Base-by-base conservation (phyloP, 1,140 invertebrate species). In the Rhagoletis zephyria region DNA sequence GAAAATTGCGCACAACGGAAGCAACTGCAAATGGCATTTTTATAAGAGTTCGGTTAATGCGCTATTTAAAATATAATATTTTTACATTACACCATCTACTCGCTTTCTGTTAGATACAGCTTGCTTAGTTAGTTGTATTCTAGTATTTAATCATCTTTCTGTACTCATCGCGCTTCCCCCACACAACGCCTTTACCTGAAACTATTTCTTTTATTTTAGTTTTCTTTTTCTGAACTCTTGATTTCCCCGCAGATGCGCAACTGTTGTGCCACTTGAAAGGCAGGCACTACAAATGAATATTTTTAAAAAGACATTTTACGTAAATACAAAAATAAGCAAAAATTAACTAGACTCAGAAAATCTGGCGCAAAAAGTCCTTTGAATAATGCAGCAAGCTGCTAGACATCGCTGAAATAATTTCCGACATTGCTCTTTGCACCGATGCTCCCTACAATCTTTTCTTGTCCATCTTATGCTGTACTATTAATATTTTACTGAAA, bases 11-110 rank as follows among this genome's bases (percentile, higher is more conserved):
- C 16, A 56, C n/a, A 30, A 81, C 48, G 74, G 74, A 81, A 81
- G 45, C 42, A 81, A n/a, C 16, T 10, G n/a, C 48, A 30, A 81
- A 51, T 56, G 74, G 14, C n/a, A 51, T n/a, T 81, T 56, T 56
- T 30, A 56, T n/a, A 81, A 81, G 74, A 7, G 70, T 14, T 63
- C 30, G 61, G 61, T 63, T 63, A 63, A n/a, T n/a, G 61, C 61
- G 61, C 67, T 70, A 2, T 45, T 45, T 70, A 70, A 70, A 45
- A 42, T 70, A 45, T 70, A 42, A 7, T 70, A 14, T 19, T 10
- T 70, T 45, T 45, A 10, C 45, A 70, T 70, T 10, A 12, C 9
- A 70, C 12, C 19, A 14, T 45, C 30, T 14, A 45, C 12, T 70
- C 7, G 40, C 67, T 14, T 4, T 10, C 7, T 42, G 3, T 40